Evolutionary conservation across 2,888 invertebrate species (phyloP).

Genomic region (Abrostola triplasia): DNA sequence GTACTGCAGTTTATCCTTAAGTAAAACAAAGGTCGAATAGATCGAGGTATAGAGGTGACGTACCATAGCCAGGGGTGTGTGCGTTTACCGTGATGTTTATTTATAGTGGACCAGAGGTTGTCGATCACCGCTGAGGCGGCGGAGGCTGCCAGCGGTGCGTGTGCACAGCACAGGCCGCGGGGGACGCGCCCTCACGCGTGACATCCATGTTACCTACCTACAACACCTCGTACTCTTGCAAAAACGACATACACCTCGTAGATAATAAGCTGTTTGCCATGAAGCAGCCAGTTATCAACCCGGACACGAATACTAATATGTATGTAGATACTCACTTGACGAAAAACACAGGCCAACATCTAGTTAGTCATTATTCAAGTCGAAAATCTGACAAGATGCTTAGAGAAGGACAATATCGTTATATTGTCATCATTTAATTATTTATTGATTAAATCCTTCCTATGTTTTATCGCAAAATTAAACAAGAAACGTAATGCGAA

Average conservation of each 20-base stretch:
- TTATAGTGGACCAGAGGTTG: slow-evolving; percentile 69
- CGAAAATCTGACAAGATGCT: background rate
- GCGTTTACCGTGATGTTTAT: slow-evolving; percentile 63
- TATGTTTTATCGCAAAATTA: background rate
- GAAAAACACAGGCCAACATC: slow-evolving; percentile 13
- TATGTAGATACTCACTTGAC: too few relatives aligned
- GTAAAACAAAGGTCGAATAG: slow-evolving; percentile 9
- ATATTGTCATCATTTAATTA: background rate
- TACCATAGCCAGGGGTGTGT: slow-evolving; percentile 28
- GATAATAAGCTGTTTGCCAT: slow-evolving; percentile 42
- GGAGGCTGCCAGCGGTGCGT: slow-evolving; percentile 78
- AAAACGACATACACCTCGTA: slow-evolving; percentile 19
- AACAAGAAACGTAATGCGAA: background rate
- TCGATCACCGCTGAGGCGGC: slow-evolving; percentile 64
- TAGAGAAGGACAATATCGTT: too few relatives aligned
- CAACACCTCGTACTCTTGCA: slow-evolving; percentile 29
- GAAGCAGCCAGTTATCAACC: slow-evolving; percentile 34
- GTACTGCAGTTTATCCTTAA: slow-evolving; percentile 5
- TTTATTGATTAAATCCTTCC: background rate
- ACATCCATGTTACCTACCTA: slow-evolving; percentile 59
- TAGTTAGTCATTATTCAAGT: background rate
- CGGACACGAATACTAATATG: slow-evolving; percentile 22
- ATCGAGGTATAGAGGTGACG: slow-evolving; percentile 14
- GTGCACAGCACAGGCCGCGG: slow-evolving; percentile 63
- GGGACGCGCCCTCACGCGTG: slow-evolving; percentile 72